Conservation (phyloP, 2,113 vertebrate genomes). For the Daphoenositta chrysoptera region DNA sequence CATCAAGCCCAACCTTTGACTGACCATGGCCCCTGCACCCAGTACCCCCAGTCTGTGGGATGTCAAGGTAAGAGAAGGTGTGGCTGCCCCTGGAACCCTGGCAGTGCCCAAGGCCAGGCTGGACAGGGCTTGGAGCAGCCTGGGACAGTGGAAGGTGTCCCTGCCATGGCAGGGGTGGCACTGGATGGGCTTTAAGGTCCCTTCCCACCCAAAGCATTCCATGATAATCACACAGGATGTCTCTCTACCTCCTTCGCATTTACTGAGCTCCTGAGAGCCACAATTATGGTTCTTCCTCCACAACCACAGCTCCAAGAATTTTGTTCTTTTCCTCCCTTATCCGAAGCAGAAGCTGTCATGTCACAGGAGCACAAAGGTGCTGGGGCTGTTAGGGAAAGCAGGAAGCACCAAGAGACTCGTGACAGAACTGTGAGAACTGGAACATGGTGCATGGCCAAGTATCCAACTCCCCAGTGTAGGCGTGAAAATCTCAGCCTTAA, state of each 20-base stretch:
- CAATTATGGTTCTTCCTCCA: not conserved
- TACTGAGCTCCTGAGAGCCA: not conserved
- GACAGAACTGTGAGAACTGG: not conserved
- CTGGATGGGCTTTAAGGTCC: not conserved
- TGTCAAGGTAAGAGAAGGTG: not conserved
- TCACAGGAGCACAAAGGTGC: slow-evolving; percentile 16
- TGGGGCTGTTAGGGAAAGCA: slow-evolving; percentile 31
- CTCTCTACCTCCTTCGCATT: not conserved
- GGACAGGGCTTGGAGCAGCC: fast-evolving
- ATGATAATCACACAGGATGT: not conserved
- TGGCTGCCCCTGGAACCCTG: not conserved
- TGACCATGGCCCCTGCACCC: not conserved
- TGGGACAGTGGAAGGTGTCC: not conserved
- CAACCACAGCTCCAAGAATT: not conserved
- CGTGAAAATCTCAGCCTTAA: slow-evolving; percentile 39
- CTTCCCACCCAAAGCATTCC: not conserved
- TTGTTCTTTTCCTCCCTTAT: not conserved
- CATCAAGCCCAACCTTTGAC: not conserved
- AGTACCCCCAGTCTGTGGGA: not conserved
- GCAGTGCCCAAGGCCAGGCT: fast-evolving
- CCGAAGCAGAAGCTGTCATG: not conserved
- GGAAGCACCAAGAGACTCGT: not conserved
- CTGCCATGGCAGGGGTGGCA: not conserved
- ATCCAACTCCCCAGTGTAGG: not conserved
- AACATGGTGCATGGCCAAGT: not conserved